A percentile compares a stretch with the other conserved stretches of the same genome.
These are phyloP conservation scores for Cotesia chilonis DNA, from an alignment of 1,140 invertebrate genomes.

Conservation along the genomic window DNA sequence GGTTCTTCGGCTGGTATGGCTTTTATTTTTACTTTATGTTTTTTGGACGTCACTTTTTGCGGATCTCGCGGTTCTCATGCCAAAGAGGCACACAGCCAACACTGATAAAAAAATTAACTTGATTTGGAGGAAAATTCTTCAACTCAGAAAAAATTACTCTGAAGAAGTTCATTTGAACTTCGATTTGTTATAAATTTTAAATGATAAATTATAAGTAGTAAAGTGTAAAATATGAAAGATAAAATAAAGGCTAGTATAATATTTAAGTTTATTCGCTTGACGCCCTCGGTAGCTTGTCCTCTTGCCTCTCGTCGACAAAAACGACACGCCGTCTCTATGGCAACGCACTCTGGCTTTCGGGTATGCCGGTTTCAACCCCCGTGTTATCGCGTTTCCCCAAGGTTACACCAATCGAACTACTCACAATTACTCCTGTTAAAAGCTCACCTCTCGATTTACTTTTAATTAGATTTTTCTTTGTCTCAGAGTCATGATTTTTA, in stretches of 20 bases:
- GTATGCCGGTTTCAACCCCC: slow-evolving; percentile 48
- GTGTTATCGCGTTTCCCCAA: slow-evolving; percentile 20
- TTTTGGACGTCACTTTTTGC: no score
- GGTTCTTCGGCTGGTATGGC: background rate
- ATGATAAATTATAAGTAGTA: no score
- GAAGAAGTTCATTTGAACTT: no score
- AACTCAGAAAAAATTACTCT: no score
- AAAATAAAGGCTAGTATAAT: no score
- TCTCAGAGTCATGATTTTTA: slow-evolving; percentile 13
- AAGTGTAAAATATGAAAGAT: no score
- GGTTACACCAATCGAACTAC: slow-evolving; percentile 33
- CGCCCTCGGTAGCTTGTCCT: slow-evolving; percentile 14
- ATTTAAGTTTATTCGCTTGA: background rate
- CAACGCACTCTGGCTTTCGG: slow-evolving; percentile 57
- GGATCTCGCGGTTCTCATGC: no score
- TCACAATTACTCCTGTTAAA: background rate
- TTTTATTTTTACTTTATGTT: background rate
- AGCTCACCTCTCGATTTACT: no score
- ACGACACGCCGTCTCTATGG: slow-evolving; percentile 48
- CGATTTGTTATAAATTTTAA: no score
- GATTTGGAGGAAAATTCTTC: no score
- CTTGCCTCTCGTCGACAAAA: slow-evolving; percentile 21
- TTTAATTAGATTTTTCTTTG: background rate
- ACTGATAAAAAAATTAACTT: no score
- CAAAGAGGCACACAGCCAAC: no score